A percentile compares a stretch with the other conserved stretches of the same genome.
These are phyloP conservation scores for Halocynthia roretzi DNA, from an alignment of 23 tunicate species.

Conservation along the genomic window DNA sequence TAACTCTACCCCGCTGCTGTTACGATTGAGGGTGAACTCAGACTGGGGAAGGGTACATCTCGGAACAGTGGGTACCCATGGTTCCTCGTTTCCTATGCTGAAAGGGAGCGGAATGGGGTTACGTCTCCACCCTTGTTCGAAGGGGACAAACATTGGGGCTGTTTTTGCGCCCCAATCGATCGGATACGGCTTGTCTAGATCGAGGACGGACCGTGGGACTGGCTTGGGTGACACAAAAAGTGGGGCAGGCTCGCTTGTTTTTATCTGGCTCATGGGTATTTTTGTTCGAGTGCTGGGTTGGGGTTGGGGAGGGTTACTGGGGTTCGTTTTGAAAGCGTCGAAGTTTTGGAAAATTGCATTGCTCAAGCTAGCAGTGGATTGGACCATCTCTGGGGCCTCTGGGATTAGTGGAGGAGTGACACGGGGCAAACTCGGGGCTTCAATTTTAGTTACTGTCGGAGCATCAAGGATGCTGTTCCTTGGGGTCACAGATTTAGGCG, in stretches of 20 bases:
- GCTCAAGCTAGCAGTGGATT: neutral
- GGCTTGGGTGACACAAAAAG: slow-evolving; percentile 8
- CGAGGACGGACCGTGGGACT: slow-evolving; percentile 51
- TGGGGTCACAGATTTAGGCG: neutral
- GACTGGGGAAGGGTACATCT: neutral
- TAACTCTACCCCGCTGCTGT: neutral
- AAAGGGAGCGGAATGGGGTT: slow-evolving; percentile 51
- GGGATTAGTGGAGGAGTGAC: neutral
- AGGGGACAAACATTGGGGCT: slow-evolving; percentile 30
- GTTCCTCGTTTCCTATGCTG: slow-evolving; percentile 27
- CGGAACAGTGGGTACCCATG: neutral
- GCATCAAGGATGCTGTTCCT: slow-evolving; percentile 1
- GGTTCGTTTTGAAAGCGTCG: slow-evolving; percentile 4
- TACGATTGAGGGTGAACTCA: neutral
- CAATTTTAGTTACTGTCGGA: neutral
- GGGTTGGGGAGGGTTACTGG: slow-evolving; percentile 5
- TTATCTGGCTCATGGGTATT: slow-evolving; percentile 19
- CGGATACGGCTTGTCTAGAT: slow-evolving; percentile 35
- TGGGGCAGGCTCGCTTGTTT: neutral
- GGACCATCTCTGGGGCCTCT: neutral
- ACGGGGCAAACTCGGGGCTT: neutral
- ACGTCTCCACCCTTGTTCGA: slow-evolving; percentile 31
- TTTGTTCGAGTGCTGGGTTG: no score
- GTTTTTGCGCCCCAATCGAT: slow-evolving; percentile 13
- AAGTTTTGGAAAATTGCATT: slow-evolving; percentile 7